Conservation (phyloP, 2,888 invertebrate species). For the Agriopis leucophaearia region DNA sequence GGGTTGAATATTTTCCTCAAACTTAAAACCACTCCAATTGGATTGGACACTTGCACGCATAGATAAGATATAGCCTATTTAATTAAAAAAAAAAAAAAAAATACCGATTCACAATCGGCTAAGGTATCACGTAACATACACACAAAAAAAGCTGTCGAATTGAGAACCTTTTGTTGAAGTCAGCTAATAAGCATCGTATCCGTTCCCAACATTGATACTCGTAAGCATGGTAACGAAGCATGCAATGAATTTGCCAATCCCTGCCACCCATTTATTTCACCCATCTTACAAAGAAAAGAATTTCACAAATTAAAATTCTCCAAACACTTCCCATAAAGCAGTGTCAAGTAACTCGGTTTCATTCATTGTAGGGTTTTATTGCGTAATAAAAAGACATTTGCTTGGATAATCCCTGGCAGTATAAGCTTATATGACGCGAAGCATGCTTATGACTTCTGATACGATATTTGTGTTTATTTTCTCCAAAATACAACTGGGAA, state of each 20-base stretch:
- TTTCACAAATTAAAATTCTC: constrained; percentile 68
- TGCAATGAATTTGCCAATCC: constrained; percentile 26
- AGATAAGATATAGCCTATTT: too few species aligned
- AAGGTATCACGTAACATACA: too few species aligned
- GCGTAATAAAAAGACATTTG: constrained; percentile 72
- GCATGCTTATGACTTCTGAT: constrained; percentile 60
- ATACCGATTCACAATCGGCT: too few species aligned
- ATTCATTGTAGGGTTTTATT: constrained; percentile 74
- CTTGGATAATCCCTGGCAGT: constrained; percentile 72
- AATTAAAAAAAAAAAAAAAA: too few species aligned
- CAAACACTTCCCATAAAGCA: constrained; percentile 59
- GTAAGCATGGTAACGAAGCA: constrained; percentile 13
- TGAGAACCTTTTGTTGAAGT: neutral
- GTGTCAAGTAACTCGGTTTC: constrained; percentile 55
- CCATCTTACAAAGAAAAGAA: constrained; percentile 53
- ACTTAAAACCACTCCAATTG: too few species aligned
- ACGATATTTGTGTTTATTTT: constrained; percentile 31
- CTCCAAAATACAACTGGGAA: neutral
- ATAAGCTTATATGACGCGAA: constrained; percentile 64
- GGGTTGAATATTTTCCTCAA: too few species aligned
- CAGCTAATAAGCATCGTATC: constrained; percentile 1
- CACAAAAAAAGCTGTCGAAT: too few species aligned
- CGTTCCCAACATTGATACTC: neutral
- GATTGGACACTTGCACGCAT: too few species aligned
- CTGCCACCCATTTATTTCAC: constrained; percentile 24